Base-by-base conservation (phyloP, 2,888 invertebrate genomes). In the Macaria liturata region DNA sequence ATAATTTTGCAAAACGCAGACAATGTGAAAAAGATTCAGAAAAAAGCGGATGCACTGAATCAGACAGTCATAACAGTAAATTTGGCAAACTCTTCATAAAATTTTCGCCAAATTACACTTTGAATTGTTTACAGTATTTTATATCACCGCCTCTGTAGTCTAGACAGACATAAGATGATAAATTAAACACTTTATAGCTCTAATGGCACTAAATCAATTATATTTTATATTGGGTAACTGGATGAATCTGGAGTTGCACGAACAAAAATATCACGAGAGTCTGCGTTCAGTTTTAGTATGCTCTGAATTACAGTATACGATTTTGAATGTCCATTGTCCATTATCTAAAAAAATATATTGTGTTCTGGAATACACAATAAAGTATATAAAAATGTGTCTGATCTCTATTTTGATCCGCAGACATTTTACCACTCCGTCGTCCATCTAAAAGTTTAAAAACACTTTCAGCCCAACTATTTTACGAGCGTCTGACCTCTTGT, bases 111-210 rank as follows among this genome's bases (percentile, higher is more conserved):
- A 71, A 71, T 69, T 68, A 67, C 64, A 50, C 65, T 67, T 69
- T 59, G 48, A 62, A 67, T 67, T 39, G 3, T 7, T 46, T 62
- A 66, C 65, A 52, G 30, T 48, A 52, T 53, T 57, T 49, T 59
- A 54, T 69, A 62, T 71, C 63, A 59, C 61, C 66, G 60, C 63
- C 61, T 72, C 67, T 66, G 65, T 61, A 70, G 69, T 74, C 68
- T 70, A 65, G 61, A 47, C 54, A 67, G 70, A 65, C 59, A 59
- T 57, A 64, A 32, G 67, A 51, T 81, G 79, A 83, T 84, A 84
- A 81, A 83, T 78, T 76, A 72, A 61, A 57, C 66, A 64, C 72
- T 71, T 80, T 59, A 71, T 72, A 59, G 68, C 66, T 60, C 68
- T 75, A 66, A 72, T 72, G 67, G 47, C 68, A 46, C 43, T 63